A percentile compares a stretch with the other conserved stretches of the same genome.
These are phyloP conservation scores for Pachycephala philippinensis DNA, from an alignment of 2,113 vertebrate species.

Conservation along the genomic window DNA sequence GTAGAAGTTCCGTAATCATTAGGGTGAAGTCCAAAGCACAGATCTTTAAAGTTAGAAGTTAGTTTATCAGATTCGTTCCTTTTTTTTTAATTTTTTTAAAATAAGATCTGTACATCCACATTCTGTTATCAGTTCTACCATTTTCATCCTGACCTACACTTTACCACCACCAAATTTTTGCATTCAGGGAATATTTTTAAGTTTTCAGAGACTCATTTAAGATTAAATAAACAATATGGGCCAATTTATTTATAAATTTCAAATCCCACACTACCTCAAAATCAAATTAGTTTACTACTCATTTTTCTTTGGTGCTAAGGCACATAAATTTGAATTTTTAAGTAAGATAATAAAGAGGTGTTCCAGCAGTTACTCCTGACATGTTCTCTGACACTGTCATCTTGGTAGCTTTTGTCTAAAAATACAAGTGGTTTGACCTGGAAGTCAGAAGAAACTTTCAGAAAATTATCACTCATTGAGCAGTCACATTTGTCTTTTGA, in stretches of 20 bases:
- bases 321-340: background rate
- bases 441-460: background rate
- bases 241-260: background rate
- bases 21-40: background rate
- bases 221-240: background rate
- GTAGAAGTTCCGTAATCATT: background rate
- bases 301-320: background rate
- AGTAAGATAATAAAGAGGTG: background rate
- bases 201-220: background rate
- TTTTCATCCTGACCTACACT: background rate
- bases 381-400: background rate
- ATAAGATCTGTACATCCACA: background rate
- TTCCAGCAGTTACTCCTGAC: background rate
- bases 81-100: background rate
- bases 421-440: background rate
- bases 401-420: background rate
- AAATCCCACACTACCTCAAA: background rate
- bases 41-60: background rate
- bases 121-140: background rate
- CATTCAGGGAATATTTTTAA: background rate
- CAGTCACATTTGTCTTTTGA: background rate
- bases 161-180: background rate
- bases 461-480: background rate
- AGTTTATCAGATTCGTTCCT: background rate
- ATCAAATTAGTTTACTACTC: background rate